These are phyloP conservation scores for Oxyura jamaicensis DNA, from an alignment of 2,113 vertebrate genomes.

Conservation along the genomic window DNA sequence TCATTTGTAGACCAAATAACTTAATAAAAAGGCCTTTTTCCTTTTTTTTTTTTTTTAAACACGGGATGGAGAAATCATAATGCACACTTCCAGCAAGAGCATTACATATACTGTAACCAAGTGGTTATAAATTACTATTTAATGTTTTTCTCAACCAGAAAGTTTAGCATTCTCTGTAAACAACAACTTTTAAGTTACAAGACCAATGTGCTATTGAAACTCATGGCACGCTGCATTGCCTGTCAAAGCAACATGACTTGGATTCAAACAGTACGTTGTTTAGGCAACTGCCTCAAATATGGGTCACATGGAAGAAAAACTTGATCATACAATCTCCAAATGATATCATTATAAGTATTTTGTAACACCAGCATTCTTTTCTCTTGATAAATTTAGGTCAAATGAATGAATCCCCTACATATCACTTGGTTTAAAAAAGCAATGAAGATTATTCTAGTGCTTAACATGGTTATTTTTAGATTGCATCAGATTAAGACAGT, in stretches of 20 bases:
- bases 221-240: neutral
- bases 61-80: neutral
- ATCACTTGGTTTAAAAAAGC: neutral
- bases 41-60: neutral
- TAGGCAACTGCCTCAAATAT: neutral
- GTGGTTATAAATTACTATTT: neutral
- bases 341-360: neutral
- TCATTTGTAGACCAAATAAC: neutral
- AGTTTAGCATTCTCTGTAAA: neutral
- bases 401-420: neutral
- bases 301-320: neutral
- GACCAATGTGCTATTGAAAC: neutral
- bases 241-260: neutral
- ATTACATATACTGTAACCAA: neutral
- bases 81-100: neutral
- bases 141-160: neutral
- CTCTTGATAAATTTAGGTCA: neutral
- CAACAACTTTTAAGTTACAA: neutral
- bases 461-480: neutral
- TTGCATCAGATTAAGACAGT: neutral
- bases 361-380: neutral
- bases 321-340: neutral
- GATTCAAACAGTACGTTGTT: neutral
- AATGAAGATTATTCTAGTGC: neutral
- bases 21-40: neutral